phyloP scores from a whole-genome alignment of 2,888 invertebrate species.

The Halictus quadricinctus region DNA sequence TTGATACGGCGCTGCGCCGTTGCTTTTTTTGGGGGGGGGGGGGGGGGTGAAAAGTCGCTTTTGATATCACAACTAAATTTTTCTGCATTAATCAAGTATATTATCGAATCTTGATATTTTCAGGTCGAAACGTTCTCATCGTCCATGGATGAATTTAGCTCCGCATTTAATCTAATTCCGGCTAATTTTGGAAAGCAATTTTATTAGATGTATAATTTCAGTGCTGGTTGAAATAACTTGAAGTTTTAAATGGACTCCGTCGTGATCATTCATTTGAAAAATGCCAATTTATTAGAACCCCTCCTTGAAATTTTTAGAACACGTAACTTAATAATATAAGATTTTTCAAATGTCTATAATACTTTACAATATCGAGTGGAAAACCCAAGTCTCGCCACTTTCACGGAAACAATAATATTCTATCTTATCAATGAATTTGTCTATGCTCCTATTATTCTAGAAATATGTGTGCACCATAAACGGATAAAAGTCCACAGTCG shows the following conservation, averaged over 20 bases:
- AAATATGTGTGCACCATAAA: neutral
- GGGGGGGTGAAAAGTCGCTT: neutral
- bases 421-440: neutral
- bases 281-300: neutral
- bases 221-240: too few relatives aligned
- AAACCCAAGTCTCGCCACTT: neutral
- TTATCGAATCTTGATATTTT: neutral
- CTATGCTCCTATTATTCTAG: neutral
- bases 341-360: neutral
- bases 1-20: neutral
- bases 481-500: neutral
- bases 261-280: neutral
- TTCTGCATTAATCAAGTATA: neutral
- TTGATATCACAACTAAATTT: neutral
- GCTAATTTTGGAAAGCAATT: neutral
- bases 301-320: neutral
- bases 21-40: neutral
- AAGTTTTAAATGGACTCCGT: too few relatives aligned
- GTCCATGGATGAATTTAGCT: neutral
- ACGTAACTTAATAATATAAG: neutral
- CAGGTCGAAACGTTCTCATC: neutral
- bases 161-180: neutral
- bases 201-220: neutral
- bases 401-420: neutral
- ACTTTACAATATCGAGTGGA: neutral